Base-by-base conservation (phyloP, 1,140 invertebrate genomes). In the Berghia stephanieae region DNA sequence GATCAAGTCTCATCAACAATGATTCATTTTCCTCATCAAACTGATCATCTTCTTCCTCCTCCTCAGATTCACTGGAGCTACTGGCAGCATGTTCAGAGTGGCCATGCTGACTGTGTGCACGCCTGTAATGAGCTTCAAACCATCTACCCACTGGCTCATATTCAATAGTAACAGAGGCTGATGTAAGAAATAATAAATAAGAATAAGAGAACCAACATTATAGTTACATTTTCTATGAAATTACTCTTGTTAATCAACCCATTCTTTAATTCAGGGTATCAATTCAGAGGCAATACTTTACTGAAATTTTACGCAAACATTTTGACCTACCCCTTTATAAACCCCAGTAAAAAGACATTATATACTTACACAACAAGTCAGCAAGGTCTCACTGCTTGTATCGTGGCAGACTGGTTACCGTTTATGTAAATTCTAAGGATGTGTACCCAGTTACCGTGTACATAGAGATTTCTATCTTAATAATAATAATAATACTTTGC, bases 1-100 rank as follows among this genome's bases (percentile, higher is more conserved):
- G 97, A 90, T 98, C 95, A 71, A 99, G 91, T 43, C 94, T 95
- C 80, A 95, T 92, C 34, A 98, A 90, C 86, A 96, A 96, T 72
- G 93, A 92, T 4, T 96, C 92, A 52, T 78, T 69, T 36, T 77
- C 75, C 31, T 80, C 79, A 74, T 72, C 70, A 69, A 74, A 66
- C 90, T 98, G 94, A 80, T 96, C 94, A 82, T 95, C 94, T 63
- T 85, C 84, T 27, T 81, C 81, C 27, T 82, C 82, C 24, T 82
- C 74, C 43, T 90, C 86, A 42, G 87, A 86, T 36, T 85, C 85
- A 27, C 82, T 86, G 34, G 84, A 86, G 13, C 85, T 86, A 46
- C 84, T 85, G 43, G 79, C 82, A 60, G 85, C 88, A 71, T 83
- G 80, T 52, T 81, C 81, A 21, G 85, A 87, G 38, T 86, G 77